Conservation (phyloP, 2,797 vertebrate species). For the Rallus crepitans region DNA sequence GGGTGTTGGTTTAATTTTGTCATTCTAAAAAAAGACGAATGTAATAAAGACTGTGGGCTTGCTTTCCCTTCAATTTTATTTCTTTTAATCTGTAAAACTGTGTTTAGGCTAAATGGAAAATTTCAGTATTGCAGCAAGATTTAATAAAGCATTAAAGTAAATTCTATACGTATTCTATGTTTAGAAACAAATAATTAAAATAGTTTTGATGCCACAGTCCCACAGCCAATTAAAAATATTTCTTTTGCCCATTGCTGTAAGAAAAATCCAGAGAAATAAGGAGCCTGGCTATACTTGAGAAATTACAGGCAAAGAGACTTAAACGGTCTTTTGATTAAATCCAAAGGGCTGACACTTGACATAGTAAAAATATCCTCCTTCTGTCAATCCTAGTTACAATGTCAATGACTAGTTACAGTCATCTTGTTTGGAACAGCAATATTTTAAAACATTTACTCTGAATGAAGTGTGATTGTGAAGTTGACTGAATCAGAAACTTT, state of each 20-base stretch:
- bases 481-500: neutral
- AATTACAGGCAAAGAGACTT: constrained; percentile 13
- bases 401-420: neutral
- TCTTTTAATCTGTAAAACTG: constrained; percentile 27
- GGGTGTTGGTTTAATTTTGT: constrained; percentile 58
- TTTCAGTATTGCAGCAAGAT: constrained; percentile 47
- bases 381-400: neutral
- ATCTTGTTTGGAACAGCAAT: neutral
- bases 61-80: constrained; percentile 45
- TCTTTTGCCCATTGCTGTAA: neutral
- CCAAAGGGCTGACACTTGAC: constrained; percentile 23
- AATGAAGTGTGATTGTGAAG: constrained; percentile 45
- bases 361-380: neutral
- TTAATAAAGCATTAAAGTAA: constrained; percentile 53
- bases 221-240: constrained; percentile 29
- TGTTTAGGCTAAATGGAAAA: constrained; percentile 55
- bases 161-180: constrained; percentile 13
- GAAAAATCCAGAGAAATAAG: constrained; percentile 10
- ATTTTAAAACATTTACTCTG: neutral
- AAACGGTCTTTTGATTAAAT: neutral
- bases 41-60: constrained; percentile 44
- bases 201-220: neutral
- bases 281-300: neutral
- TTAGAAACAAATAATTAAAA: constrained; percentile 63
- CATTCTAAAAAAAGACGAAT: constrained; percentile 28